A percentile compares a stretch with the other conserved stretches of the same genome.
These are phyloP conservation scores for Danaus melanippus DNA, from an alignment of 1,140 invertebrate species.

Conservation along the genomic window DNA sequence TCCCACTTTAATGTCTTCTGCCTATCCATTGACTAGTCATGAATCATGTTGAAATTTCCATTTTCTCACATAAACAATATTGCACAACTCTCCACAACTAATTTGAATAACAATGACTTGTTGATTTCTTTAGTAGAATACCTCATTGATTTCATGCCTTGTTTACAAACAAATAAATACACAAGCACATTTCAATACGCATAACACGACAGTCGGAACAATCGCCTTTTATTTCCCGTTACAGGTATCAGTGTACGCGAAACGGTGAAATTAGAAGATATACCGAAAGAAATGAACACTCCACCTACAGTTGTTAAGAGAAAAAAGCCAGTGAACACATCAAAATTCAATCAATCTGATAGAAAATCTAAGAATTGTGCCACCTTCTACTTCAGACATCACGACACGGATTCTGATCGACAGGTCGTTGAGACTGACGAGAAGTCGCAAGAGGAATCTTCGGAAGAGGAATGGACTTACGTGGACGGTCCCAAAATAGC, in stretches of 20 bases:
- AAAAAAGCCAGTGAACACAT: constrained; percentile 69
- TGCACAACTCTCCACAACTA: constrained; percentile 24
- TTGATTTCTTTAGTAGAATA: constrained; percentile 15
- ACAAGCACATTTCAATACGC: constrained; percentile 1
- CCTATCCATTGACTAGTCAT: not conserved
- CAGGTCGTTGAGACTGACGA: constrained; percentile 67
- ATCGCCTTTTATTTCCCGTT: constrained; percentile 24
- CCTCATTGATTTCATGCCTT: constrained; percentile 14
- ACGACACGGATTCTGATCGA: constrained; percentile 85
- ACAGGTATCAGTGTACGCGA: constrained; percentile 41
- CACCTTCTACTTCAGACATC: constrained; percentile 87
- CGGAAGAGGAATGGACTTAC: constrained; percentile 83
- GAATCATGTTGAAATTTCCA: constrained; percentile 30
- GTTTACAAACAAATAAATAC: constrained; percentile 27
- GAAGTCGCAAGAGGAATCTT: constrained; percentile 75
- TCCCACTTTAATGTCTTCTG: too few relatives aligned
- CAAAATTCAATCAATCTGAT: constrained; percentile 78
- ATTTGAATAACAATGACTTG: constrained; percentile 36
- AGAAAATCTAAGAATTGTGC: constrained; percentile 85
- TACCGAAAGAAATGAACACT: constrained; percentile 43
- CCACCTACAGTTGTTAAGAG: constrained; percentile 66
- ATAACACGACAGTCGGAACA: constrained; percentile 9
- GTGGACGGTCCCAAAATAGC: constrained; percentile 68
- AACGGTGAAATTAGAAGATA: constrained; percentile 28
- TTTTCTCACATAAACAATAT: constrained; percentile 36